Base-by-base conservation (phyloP, 2,113 vertebrate species). In the Cyphomyrus discorhynchus region DNA sequence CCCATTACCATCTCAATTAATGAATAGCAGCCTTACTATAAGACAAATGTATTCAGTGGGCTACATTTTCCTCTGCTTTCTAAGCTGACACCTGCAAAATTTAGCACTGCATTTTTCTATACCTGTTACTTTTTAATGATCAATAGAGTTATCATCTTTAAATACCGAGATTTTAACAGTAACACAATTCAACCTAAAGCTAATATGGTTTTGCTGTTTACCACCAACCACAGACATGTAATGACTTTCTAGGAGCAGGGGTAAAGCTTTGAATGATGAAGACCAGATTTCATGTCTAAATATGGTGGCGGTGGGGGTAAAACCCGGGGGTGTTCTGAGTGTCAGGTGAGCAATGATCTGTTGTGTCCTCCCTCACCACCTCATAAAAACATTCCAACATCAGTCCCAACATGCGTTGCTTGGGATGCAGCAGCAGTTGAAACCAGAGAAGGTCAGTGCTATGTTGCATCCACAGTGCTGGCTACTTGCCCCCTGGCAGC, bases 401-500 rank as follows among this genome's bases (percentile, higher is more conserved):
- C 74, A 80, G 50, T 80, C 46, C 24, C 53, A 66, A 66, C 91
- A 53, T 87, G 49, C 50, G 39, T 56, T 53, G 50, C 85, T 91
- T 91, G 66, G 92, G 92, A 93, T 52, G 1, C 2, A 56, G 35
- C 45, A 90, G 31, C 13, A 84, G 88, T 19, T 83, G 74, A 90
- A 77, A 89, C 62, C 31, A 39, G 42, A 87, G 45, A 77, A 86
- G 42, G 80, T 88, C 86, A 89, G 70, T 89, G 52, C 49, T 88
- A 27, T 21, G 6, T 56, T 91, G 42, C 87, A 87, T 11, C 89
- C 90, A 86, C 53, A 53, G 13, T 52, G 45, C 53, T 62, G 80
- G 91, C 89, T 85, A 46, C 7, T 77, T 89, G 90, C 52, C 90
- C 88, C 89, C 91, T 91, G 90, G 85, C 91, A 88, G 88, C 89